Base-by-base conservation (phyloP, 2,113 vertebrate species). In the Chionodraco myersi region DNA sequence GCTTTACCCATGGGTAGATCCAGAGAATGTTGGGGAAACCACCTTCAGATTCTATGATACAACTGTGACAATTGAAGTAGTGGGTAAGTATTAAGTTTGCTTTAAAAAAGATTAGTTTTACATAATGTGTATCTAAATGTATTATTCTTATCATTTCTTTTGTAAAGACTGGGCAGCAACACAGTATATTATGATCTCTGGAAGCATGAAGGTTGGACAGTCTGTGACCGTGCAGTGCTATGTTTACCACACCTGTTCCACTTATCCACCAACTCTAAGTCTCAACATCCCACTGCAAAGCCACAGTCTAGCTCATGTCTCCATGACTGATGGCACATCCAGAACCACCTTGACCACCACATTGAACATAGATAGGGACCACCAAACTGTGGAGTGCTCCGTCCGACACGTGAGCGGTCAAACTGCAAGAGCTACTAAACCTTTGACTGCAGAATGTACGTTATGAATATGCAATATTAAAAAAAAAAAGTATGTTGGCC, bases 1-100 rank as follows among this genome's bases (percentile, higher is more conserved):
- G 69, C 18, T 94, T 51, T 93, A 93, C 54, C 26, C 89, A 10
- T 92, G 92, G 91, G 83, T 93, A 6, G 92, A 92, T 72, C 92
- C 91, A 41, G 91, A 92, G 11, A 65, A 93, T 73, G 45, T 93
- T 75, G 80, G 87, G 1, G n/a, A 0, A 10, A 0, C 18, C 1
- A 93, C 85, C 5, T 82, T 84, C 3, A 1, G 0, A 7, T 93
- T 93, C 73, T 93, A 23, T 80, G 85, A 94, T 10, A 90, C 49
- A 71, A 86, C 80, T 13, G 85, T 91, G 44, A 77, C 13, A 3
- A 85, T 93, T 68, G 18, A 78, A 6, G 75, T 94, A 8, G 5
- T 56, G 0, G 51, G 91, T 92, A 87, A 71, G 89, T 30, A 30
- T 30, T 30, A 30, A 4, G 30, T 30, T 4, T 30, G 30, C 30